Evolutionary conservation across 2,797 vertebrate species (phyloP).

Genomic region (Lacerta bilineata): DNA sequence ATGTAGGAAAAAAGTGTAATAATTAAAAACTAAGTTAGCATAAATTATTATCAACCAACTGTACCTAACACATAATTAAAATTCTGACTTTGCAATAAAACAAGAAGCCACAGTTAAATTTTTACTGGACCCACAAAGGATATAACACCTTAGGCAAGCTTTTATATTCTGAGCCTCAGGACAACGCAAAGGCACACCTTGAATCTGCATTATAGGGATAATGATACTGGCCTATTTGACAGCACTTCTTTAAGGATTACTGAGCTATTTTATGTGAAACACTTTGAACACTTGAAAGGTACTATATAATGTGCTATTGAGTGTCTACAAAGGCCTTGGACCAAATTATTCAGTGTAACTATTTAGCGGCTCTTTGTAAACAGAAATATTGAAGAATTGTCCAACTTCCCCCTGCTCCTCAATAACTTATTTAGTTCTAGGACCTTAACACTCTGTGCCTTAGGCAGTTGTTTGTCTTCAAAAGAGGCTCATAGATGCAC

Average conservation of each 20-base stretch:
- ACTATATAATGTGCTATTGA: neutral
- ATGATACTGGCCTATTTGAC: neutral
- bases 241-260: neutral
- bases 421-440: neutral
- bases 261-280: neutral
- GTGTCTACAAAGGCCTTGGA: neutral
- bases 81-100: neutral
- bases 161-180: neutral
- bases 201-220: neutral
- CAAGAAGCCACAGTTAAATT: neutral
- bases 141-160: neutral
- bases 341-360: neutral
- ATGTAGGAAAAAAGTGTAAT: slow-evolving; percentile 46
- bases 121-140: neutral
- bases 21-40: neutral
- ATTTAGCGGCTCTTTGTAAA: neutral
- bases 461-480: neutral
- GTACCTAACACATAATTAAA: neutral
- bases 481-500: neutral
- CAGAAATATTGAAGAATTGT: neutral
- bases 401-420: too few relatives aligned
- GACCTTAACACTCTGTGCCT: neutral
- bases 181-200: neutral
- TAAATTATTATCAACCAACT: neutral
- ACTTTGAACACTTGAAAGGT: neutral